These are phyloP conservation scores for Ceramica pisi DNA, from an alignment of 2,888 invertebrate species.

Conservation along the genomic window DNA sequence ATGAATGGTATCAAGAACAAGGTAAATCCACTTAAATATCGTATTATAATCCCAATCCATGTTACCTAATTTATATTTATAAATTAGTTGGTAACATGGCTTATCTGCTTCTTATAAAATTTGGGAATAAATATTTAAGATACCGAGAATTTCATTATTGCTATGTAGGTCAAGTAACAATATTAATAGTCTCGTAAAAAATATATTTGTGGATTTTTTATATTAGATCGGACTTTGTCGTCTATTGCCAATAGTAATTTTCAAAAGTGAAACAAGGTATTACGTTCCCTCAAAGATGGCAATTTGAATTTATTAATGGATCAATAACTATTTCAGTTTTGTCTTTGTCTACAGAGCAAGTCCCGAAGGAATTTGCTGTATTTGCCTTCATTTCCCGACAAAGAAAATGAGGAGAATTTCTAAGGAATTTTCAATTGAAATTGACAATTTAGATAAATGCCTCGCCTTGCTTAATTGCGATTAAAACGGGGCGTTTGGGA, in stretches of 20 bases:
- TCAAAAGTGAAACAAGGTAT: constrained; percentile 43
- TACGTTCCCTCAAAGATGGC: constrained; percentile 62
- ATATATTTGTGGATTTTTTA: constrained; percentile 11
- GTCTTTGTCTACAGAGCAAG: constrained; percentile 66
- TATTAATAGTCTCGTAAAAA: constrained; percentile 17
- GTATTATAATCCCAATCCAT: no score
- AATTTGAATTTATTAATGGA: constrained; percentile 71
- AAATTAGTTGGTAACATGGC: neutral
- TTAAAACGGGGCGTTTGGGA: constrained; percentile 67
- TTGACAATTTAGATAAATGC: constrained; percentile 74
- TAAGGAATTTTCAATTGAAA: constrained; percentile 76
- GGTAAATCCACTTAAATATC: neutral
- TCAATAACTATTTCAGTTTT: constrained; percentile 72
- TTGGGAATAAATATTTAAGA: neutral
- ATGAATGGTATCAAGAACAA: neutral
- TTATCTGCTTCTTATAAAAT: neutral
- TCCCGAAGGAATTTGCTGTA: constrained; percentile 71
- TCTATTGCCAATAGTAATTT: constrained; percentile 55
- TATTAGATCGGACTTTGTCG: constrained; percentile 19
- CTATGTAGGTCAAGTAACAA: constrained; percentile 1
- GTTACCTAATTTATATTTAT: no score
- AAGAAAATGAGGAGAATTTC: constrained; percentile 73
- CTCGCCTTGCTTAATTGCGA: constrained; percentile 72
- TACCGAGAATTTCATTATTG: constrained; percentile 13
- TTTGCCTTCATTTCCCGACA: constrained; percentile 69